Evolutionary conservation across 2,888 invertebrate species (phyloP).

Genomic region (Trachelus iudaicus): DNA sequence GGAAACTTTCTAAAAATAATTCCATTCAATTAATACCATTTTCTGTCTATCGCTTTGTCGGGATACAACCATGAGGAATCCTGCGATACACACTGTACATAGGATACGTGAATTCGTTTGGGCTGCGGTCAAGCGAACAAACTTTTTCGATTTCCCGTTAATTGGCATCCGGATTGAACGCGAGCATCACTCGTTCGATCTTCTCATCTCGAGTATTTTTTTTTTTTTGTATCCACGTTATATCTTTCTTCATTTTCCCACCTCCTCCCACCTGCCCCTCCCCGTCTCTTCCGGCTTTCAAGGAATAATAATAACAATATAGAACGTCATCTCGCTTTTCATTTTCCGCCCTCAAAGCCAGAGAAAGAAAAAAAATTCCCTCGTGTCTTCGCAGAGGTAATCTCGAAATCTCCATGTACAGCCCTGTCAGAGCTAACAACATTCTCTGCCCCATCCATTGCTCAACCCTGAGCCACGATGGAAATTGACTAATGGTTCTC

Average conservation of each 20-base stretch:
- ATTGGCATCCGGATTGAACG: background rate
- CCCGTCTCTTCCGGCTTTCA: background rate
- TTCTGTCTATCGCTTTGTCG: background rate
- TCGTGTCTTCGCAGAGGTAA: background rate
- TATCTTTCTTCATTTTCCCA: background rate
- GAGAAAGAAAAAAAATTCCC: background rate
- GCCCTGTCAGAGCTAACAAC: background rate
- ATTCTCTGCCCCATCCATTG: background rate
- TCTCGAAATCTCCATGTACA: background rate
- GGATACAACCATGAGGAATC: background rate
- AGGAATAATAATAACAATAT: background rate
- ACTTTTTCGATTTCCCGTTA: background rate
- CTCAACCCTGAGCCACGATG: background rate
- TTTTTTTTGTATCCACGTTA: background rate
- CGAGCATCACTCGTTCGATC: background rate
- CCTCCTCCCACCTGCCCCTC: no score
- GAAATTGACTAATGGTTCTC: background rate
- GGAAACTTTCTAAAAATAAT: background rate
- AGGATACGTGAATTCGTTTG: background rate
- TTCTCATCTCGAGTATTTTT: background rate
- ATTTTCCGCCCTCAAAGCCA: background rate
- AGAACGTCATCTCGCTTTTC: background rate
- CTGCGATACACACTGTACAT: background rate
- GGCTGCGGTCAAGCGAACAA: background rate
- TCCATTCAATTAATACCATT: background rate